phyloP scores from a whole-genome alignment of 2,888 invertebrate species.

The Linnaemya vulpina region DNA sequence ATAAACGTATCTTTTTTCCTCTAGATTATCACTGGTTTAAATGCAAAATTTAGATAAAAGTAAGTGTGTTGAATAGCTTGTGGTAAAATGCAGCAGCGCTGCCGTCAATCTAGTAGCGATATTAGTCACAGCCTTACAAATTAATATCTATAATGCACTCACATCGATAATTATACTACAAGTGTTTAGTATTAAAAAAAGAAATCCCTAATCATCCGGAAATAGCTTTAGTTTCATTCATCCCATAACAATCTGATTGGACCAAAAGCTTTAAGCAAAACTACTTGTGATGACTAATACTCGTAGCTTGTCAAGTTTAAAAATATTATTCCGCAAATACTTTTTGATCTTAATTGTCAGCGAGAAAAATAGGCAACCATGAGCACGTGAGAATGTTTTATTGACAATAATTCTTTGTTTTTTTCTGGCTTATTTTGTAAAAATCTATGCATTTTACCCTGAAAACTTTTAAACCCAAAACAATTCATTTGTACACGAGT shows the following conservation, averaged over 20 bases:
- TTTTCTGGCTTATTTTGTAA: background rate
- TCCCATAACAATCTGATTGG: too few species aligned
- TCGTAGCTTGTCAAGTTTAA: conserved; percentile 12
- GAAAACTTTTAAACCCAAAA: conserved; percentile 23
- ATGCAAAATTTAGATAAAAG: too few species aligned
- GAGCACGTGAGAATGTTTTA: background rate
- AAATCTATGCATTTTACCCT: background rate
- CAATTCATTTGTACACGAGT: background rate
- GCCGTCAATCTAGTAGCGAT: background rate
- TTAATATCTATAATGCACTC: background rate
- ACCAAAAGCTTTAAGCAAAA: conserved; percentile 4
- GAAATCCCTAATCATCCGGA: background rate
- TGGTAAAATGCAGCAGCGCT: too few species aligned
- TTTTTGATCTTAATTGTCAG: conserved; percentile 2
- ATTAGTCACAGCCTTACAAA: background rate
- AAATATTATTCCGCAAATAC: conserved; percentile 8
- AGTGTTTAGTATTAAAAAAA: background rate
- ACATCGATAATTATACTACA: background rate
- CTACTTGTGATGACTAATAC: conserved; percentile 29
- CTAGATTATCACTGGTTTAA: too few species aligned
- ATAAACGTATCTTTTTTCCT: too few species aligned
- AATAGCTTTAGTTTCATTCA: conserved; percentile 10
- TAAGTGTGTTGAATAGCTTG: too few species aligned
- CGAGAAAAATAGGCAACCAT: background rate
- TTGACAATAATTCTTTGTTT: background rate